Evolutionary conservation across 2,888 invertebrate species (phyloP), one percentile per base, ranked within the genome.

Genomic region (Agrotis clavis): DNA sequence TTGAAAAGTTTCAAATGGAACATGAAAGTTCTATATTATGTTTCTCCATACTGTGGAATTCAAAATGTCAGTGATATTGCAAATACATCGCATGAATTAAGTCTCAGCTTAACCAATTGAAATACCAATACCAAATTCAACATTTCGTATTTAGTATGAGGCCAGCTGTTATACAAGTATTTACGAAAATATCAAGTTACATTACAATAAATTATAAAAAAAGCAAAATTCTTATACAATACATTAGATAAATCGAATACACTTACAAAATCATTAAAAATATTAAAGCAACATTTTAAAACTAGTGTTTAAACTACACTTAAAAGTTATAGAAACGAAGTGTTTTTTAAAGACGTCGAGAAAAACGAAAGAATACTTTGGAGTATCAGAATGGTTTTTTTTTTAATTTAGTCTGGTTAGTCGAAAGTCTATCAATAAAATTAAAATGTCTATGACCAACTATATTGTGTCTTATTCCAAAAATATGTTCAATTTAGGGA

Each of bases 191-290:
- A 14, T 74, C 57, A 50, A 57, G 13, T 65, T 68, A 81, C 54
- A 71, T 68, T 67, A 79, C 68, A 80, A 77, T 77, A 77, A 69
- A 45, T 77, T 78, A 69, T 57, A 71, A 71, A 62, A 65, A 79
- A 81, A 35, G 0, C 50, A 74, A 77, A 57, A 72, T 56, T 47
- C 48, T 19, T 69, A 66, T 67, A 81, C 51, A 72, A 81, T 76
- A 82, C 69, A 69, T 70, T 65, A 35, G 18, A 63, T 68, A 74
- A 70, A 74, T 57, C 63, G 74, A 80, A 81, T 67, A 77, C 71
- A 71, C 62, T 79, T 78, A 69, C 67, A 82, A 82, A 83, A 79
- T 30, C 48, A 59, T 75, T 79, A 84, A 62, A 80, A 82, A 70
- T 73, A 73, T 77, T 74, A 70, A 83, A 82, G 76, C 80, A 73